Conservation (phyloP, 2,888 invertebrate species). For the Zele albiditarsus region DNA sequence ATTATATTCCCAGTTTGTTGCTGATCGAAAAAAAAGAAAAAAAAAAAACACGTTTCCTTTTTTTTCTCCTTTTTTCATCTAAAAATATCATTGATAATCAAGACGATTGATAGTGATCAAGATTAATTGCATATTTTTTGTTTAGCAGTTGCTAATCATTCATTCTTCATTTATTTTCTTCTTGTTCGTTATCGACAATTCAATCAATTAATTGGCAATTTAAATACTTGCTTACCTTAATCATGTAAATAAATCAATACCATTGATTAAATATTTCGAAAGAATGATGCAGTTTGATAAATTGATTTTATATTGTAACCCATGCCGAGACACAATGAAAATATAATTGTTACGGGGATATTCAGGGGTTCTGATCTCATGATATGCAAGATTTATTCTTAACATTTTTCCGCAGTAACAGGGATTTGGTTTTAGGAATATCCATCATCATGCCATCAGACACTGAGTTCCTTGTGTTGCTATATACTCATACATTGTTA, state of each 20-base stretch:
- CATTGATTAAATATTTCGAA: neutral
- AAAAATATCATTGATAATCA: neutral
- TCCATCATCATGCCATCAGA: conserved; percentile 60
- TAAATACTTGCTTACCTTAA: neutral
- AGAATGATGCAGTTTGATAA: neutral
- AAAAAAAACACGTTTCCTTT: no score
- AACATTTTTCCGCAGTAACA: conserved; percentile 50
- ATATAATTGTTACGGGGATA: neutral
- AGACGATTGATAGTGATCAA: neutral
- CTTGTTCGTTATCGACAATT: neutral
- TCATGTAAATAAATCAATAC: neutral
- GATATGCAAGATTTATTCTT: neutral
- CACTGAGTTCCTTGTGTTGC: neutral
- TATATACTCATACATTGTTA: conserved; percentile 5
- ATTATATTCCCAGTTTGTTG: no score
- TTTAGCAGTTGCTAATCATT: neutral
- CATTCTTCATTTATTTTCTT: no score
- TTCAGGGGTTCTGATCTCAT: neutral
- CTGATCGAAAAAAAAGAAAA: no score
- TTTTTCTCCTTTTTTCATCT: neutral
- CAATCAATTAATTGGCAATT: neutral
- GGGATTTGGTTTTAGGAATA: conserved; percentile 67
- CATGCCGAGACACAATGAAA: neutral
- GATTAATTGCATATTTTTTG: neutral
- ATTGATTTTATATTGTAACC: neutral